Conservation (phyloP, 2,113 vertebrate genomes). For the Pogonocichla stellata region DNA sequence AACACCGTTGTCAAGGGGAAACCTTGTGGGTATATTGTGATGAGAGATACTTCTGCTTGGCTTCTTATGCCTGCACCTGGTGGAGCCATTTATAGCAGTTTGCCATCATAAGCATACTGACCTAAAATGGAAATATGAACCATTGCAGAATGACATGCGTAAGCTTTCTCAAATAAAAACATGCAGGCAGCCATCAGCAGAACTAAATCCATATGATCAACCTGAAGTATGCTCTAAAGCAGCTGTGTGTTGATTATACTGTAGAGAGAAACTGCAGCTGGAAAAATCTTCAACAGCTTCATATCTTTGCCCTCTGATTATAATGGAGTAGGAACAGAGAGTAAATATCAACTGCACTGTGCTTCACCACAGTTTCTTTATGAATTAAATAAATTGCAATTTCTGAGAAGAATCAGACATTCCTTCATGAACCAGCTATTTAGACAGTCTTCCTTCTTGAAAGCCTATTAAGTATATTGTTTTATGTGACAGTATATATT, state of each 20-base stretch:
- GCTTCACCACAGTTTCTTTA: not conserved
- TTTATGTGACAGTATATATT: not conserved
- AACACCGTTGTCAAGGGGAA: not conserved
- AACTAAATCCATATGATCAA: conserved; percentile 28
- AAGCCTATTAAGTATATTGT: not conserved
- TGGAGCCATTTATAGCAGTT: conserved; percentile 13
- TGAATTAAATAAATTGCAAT: conserved; percentile 12
- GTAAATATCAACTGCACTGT: not conserved
- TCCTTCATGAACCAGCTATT: not conserved
- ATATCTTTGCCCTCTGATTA: not conserved
- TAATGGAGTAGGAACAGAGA: not conserved
- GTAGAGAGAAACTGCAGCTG: conserved; percentile 9
- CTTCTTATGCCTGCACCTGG: not conserved
- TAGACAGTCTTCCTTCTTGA: not conserved
- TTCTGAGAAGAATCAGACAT: not conserved
- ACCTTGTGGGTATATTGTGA: not conserved
- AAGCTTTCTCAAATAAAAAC: conserved; percentile 31
- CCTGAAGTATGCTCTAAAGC: conserved; percentile 39
- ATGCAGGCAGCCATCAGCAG: not conserved
- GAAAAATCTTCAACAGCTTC: conserved; percentile 35
- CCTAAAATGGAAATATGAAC: conserved; percentile 38
- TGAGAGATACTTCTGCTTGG: not conserved
- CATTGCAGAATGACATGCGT: not conserved
- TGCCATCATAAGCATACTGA: conserved; percentile 3
- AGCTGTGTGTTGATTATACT: conserved; percentile 27